Percentiles rank a stretch among this genome's conserved stretches.
phyloP scores from a whole-genome alignment of 2,888 invertebrate genomes.

The Augiades crinisus region DNA sequence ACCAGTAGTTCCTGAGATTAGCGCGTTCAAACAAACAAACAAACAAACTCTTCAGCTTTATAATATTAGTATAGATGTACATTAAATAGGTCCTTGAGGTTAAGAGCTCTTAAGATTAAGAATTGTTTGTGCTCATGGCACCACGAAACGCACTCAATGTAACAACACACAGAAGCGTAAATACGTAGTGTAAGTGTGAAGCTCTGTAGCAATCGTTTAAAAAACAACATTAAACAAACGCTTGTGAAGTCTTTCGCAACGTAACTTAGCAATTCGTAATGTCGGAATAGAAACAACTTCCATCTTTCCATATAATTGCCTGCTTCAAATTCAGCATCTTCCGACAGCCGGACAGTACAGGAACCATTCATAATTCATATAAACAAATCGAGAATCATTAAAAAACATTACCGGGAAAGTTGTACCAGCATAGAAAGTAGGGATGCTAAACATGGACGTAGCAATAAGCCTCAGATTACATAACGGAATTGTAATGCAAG shows the following conservation, averaged over 20 bases:
- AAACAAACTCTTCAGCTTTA: no score
- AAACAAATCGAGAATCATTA: conserved; percentile 6
- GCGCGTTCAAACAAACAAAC: no score
- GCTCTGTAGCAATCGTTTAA: no score
- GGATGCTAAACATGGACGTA: not conserved
- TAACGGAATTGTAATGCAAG: conserved; percentile 1
- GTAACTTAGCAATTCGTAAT: not conserved
- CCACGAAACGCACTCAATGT: no score
- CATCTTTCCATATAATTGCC: not conserved
- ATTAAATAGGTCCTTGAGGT: no score
- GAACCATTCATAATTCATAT: conserved; percentile 8
- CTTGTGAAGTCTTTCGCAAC: not conserved
- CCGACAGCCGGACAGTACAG: not conserved
- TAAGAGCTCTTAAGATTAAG: no score
- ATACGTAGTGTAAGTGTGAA: no score
- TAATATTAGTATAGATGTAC: no score
- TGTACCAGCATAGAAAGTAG: conserved; percentile 9
- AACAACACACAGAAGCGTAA: no score
- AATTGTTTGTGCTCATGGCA: no score
- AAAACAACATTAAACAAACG: not conserved
- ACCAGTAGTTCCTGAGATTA: no score
- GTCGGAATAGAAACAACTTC: not conserved
- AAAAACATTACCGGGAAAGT: conserved; percentile 19
- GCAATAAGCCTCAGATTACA: not conserved
- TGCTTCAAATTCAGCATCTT: not conserved